phyloP scores from a whole-genome alignment of 2,888 invertebrate species.

The Apocheima hispidaria region DNA sequence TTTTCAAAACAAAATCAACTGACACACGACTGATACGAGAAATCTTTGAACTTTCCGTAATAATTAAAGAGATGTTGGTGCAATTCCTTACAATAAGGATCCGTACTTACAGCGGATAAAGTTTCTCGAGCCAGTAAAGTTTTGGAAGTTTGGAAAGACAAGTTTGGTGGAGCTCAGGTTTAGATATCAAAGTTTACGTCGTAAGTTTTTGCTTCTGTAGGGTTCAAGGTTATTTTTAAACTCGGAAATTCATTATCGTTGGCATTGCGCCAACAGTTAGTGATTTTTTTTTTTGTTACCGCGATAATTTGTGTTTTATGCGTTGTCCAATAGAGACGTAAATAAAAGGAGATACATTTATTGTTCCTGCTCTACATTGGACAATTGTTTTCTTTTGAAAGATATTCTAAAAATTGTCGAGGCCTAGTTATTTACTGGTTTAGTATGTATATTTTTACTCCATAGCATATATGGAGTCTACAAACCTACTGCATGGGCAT shows the following conservation, averaged over 20 bases:
- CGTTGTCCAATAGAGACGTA: neutral
- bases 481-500: no score
- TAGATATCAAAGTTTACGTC: constrained; percentile 3
- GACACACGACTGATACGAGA: neutral
- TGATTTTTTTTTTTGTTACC: neutral
- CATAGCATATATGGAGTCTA: no score
- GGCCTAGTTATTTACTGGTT: no score
- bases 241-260: constrained; percentile 19
- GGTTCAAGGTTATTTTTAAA: constrained; percentile 24
- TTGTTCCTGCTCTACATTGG: neutral
- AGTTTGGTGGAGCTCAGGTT: neutral
- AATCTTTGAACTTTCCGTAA: constrained; percentile 7
- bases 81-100: constrained; percentile 1
- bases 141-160: constrained; percentile 15
- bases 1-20: constrained; percentile 2
- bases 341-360: neutral
- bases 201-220: constrained; percentile 14
- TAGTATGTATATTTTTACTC: no score
- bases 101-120: constrained; percentile 3
- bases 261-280: constrained; percentile 16
- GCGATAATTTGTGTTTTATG: neutral
- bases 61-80: neutral
- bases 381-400: neutral
- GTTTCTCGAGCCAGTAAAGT: no score
- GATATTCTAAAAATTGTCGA: no score